Base-by-base conservation (phyloP, 2,797 vertebrate genomes). In the Avahi laniger region DNA sequence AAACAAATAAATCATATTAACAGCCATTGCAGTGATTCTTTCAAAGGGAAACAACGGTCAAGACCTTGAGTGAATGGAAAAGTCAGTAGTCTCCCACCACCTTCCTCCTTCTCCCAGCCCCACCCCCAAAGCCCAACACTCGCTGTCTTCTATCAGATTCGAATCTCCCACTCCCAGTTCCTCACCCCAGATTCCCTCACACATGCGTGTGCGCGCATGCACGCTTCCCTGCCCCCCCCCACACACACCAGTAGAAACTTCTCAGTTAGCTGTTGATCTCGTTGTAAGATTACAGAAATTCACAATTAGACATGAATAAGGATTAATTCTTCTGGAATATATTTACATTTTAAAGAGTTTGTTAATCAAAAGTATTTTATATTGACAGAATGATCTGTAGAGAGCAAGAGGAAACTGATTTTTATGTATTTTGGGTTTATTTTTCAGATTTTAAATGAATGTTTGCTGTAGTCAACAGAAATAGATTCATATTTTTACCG, bases 381-480 rank as follows among this genome's bases (percentile, higher is more conserved):
- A 43, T 76, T 73, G 43, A 43, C 85, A 41, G 18, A 78, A 89
- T 73, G 48, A 24, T 26, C 20, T 88, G 2, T 18, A 89, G 41
- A 89, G 38, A 83, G 59, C 93, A 96, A 93, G 61, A 26, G 18
- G 15, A 87, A 95, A 63, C 6, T 65, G 75, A 22, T 94, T 96
- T 80, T 84, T 33, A 91, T 57, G 28, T 59, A 41, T 5, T 52
- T 88, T 61, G 70, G 65, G 18, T 43, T 50, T 78, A 63, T 92
- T 94, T 89, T 89, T 90, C 43, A 72, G 24, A 87, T 67, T 91
- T 95, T 91, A 94, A 90, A 90, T 73, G 30, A 69, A 81, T 52
- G 18, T 18, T 75, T 63, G 35, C 22, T 26, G 7, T 33, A 67
- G 54, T 43, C 85, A 12, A 5, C 67, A 93, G 38, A 82, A 46